These are phyloP conservation scores for Orchesella flavescens DNA, from an alignment of 2,888 invertebrate species.

Conservation along the genomic window DNA sequence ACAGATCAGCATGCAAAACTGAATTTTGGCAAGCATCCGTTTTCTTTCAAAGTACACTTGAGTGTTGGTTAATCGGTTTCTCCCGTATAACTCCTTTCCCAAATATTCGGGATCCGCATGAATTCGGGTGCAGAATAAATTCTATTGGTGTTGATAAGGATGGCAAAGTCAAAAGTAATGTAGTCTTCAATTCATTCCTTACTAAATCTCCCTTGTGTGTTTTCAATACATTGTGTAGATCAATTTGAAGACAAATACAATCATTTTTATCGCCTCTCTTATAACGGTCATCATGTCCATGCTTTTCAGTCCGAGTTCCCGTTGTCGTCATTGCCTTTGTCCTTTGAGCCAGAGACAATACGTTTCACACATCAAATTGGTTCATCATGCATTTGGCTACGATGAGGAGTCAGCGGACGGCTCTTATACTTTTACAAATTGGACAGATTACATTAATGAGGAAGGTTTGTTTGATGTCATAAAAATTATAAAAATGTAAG, in stretches of 20 bases:
- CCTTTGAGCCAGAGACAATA: slow-evolving; percentile 47
- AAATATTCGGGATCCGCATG: no score
- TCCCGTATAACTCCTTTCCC: no score
- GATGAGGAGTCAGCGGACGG: slow-evolving; percentile 41
- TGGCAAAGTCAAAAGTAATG: no score
- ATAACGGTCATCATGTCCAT: neutral
- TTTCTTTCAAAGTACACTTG: neutral
- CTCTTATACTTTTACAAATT: slow-evolving; percentile 45
- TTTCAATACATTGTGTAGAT: no score
- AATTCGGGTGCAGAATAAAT: no score
- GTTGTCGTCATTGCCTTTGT: slow-evolving; percentile 51
- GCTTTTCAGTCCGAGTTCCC: slow-evolving; percentile 33
- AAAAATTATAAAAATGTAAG: neutral
- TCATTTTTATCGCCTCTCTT: no score
- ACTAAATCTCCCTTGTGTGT: no score
- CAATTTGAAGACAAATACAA: no score
- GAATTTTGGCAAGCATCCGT: slow-evolving; percentile 15
- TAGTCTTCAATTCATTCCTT: no score
- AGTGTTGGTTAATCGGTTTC: no score
- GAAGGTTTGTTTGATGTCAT: slow-evolving; percentile 26
- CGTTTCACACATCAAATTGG: slow-evolving; percentile 45
- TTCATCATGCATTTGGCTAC: slow-evolving; percentile 53
- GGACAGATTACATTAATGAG: slow-evolving; percentile 52
- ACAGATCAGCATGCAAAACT: no score
- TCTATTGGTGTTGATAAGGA: no score